phyloP scores from a whole-genome alignment of 2,797 vertebrate species.

The Myoxocephalus aenaeus region DNA sequence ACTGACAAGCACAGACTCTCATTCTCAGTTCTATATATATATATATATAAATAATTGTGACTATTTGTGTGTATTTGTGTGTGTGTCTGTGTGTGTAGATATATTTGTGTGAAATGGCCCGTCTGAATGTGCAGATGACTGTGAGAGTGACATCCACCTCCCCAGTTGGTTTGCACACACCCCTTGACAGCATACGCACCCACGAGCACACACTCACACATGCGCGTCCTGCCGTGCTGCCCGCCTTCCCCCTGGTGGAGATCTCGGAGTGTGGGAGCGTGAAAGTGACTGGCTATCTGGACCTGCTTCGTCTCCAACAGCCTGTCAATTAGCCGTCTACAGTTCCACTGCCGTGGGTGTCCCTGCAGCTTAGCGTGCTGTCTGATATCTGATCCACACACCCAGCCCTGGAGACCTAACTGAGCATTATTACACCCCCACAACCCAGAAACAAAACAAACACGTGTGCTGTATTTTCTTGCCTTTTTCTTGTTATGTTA shows the following conservation, averaged over 20 bases:
- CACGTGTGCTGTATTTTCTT: neutral
- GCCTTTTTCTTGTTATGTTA: conserved; percentile 8
- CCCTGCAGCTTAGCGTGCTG: conserved; percentile 76
- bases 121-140: conserved; percentile 61
- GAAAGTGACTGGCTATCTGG: conserved; percentile 84
- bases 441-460: conserved; percentile 50
- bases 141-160: conserved; percentile 75
- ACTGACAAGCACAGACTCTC: conserved; percentile 30
- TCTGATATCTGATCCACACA: conserved; percentile 68
- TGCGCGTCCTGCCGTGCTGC: conserved; percentile 29
- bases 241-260: conserved; percentile 66
- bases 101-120: conserved; percentile 20
- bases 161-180: conserved; percentile 66
- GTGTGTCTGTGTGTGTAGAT: conserved; percentile 30
- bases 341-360: conserved; percentile 76
- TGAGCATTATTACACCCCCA: conserved; percentile 29
- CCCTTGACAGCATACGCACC: conserved; percentile 27
- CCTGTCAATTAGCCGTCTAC: conserved; percentile 83
- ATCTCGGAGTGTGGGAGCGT: conserved; percentile 74
- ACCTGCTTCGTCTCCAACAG: conserved; percentile 75
- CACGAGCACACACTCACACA: conserved; percentile 27
- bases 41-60: neutral
- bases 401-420: conserved; percentile 44
- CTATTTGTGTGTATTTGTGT: conserved; percentile 38
- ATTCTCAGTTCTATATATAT: conserved; percentile 15